Evolutionary conservation across 37 sponge, comb jelly and placozoan genomes (phyloP).

Genomic region (Axinella damicornis): DNA sequence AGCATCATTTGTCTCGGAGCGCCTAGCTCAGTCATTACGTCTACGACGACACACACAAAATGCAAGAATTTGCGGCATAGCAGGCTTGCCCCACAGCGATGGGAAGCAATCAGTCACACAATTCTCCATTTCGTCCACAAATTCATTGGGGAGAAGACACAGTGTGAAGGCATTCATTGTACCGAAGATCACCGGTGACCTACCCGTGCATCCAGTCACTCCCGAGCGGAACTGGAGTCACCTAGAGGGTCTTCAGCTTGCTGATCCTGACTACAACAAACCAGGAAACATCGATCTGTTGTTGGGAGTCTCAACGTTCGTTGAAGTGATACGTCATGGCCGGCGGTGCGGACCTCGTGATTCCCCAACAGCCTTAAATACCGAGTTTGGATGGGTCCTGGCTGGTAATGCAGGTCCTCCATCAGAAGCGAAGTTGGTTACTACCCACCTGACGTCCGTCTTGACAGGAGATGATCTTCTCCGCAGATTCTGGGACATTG

Average conservation of each 20-base stretch:
- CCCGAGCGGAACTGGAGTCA: constrained; percentile 28
- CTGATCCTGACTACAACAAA: constrained; percentile 34
- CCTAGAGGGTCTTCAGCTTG: constrained; percentile 3
- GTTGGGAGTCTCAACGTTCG: constrained; percentile 33
- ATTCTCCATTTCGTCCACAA: constrained; percentile 19
- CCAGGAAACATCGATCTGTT: constrained; percentile 55
- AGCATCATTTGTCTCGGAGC: constrained; percentile 51
- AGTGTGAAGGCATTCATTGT: constrained; percentile 46
- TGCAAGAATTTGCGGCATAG: constrained; percentile 50
- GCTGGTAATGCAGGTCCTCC: neutral
- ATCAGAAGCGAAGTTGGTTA: neutral
- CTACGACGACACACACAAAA: constrained; percentile 18
- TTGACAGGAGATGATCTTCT: constrained; percentile 42
- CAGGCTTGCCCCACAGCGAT: constrained; percentile 28
- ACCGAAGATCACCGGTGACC: constrained; percentile 42
- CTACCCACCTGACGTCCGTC: constrained; percentile 9
- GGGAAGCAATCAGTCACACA: constrained; percentile 21
- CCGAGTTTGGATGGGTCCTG: constrained; percentile 56
- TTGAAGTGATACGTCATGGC: constrained; percentile 37
- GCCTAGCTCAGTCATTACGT: constrained; percentile 25
- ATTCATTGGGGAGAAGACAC: neutral
- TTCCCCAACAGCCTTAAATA: constrained; percentile 39
- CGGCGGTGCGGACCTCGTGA: constrained; percentile 34
- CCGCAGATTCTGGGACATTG: constrained; percentile 55
- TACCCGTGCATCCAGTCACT: constrained; percentile 24